Percentiles rank a stretch among this genome's conserved stretches.
These are phyloP conservation scores for Peribatodes rhomboidaria DNA, from an alignment of 2,888 invertebrate species.

Conservation along the genomic window DNA sequence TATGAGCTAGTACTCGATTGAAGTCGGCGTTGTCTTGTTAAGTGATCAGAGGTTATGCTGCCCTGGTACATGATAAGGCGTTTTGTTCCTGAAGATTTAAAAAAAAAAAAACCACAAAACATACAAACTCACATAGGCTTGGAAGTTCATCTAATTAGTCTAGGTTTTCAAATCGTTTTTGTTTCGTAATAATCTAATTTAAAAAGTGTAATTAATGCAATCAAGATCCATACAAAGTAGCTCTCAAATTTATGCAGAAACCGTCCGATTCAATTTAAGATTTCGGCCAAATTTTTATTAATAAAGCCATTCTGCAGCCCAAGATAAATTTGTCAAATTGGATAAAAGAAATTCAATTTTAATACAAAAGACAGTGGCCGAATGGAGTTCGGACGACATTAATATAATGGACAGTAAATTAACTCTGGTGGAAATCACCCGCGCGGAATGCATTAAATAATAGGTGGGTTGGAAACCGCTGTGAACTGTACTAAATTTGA, in stretches of 20 bases:
- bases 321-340: constrained; percentile 63
- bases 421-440: constrained; percentile 63
- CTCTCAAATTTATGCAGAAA: neutral
- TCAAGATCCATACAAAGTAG: neutral
- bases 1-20: constrained; percentile 57
- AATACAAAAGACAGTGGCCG: constrained; percentile 56
- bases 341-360: constrained; percentile 68
- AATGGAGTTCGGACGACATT: constrained; percentile 54
- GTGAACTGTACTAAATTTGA: too few species aligned
- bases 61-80: constrained; percentile 21
- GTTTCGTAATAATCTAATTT: too few species aligned
- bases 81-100: neutral
- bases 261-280: neutral
- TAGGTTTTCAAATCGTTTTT: too few species aligned
- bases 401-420: constrained; percentile 69
- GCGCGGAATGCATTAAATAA: constrained; percentile 69
- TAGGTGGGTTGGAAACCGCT: constrained; percentile 9
- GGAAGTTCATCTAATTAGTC: too few species aligned
- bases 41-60: constrained; percentile 37
- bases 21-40: constrained; percentile 44
- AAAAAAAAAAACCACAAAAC: too few species aligned
- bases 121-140: too few species aligned
- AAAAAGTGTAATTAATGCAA: too few species aligned
- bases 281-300: constrained; percentile 53
- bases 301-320: constrained; percentile 52